phyloP scores from a whole-genome alignment of 2,797 vertebrate genomes.

The Pogonophryne albipinna region DNA sequence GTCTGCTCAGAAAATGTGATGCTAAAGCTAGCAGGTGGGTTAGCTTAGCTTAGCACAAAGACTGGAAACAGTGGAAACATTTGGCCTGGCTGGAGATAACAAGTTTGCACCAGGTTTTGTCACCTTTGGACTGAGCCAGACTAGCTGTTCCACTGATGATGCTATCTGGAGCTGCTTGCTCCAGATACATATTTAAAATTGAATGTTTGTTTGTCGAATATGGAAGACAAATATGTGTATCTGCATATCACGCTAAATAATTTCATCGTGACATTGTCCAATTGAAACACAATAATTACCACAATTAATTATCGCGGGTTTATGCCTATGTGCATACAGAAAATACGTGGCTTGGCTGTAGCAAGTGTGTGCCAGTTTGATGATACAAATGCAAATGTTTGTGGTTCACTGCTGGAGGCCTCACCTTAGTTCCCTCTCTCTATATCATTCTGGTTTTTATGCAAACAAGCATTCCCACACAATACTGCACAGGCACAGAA shows the following conservation, averaged over 20 bases:
- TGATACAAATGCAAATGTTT: conserved; percentile 42
- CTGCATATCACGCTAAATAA: too few relatives aligned
- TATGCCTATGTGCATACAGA: not conserved
- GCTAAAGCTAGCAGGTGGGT: not conserved
- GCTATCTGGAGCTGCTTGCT: not conserved
- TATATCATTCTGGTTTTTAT: conserved; percentile 13
- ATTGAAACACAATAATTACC: too few relatives aligned
- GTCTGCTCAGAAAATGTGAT: not conserved
- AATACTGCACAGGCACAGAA: conserved; percentile 7
- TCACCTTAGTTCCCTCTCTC: not conserved
- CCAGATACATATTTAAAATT: not conserved
- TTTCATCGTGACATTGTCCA: too few relatives aligned
- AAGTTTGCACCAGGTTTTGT: not conserved
- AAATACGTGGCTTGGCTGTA: not conserved
- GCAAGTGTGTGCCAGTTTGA: conserved; percentile 6
- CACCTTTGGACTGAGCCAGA: not conserved
- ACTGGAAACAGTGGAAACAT: not conserved
- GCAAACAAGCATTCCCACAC: conserved; percentile 33
- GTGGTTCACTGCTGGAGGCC: not conserved
- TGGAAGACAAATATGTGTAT: too few relatives aligned
- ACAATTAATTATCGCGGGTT: not conserved
- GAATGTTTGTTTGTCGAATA: too few relatives aligned
- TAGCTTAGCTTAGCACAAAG: not conserved
- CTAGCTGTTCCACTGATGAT: not conserved
- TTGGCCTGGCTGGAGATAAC: not conserved